These are phyloP conservation scores for Sigmodon hispidus DNA, from an alignment of 2,113 vertebrate species.

Conservation along the genomic window DNA sequence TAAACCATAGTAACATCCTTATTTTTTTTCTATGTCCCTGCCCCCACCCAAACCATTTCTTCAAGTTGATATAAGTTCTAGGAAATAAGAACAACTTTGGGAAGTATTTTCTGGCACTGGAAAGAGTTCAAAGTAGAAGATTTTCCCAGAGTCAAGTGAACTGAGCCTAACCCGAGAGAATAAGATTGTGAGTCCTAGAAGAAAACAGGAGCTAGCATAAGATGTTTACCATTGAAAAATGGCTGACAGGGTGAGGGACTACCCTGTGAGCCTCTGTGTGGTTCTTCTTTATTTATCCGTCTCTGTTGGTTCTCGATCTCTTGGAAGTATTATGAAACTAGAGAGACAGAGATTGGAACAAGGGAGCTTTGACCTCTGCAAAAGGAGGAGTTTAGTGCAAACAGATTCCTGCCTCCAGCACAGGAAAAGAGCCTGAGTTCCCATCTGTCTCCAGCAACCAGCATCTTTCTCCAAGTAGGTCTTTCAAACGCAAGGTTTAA, in stretches of 20 bases:
- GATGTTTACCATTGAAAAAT: background rate
- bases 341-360: background rate
- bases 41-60: background rate
- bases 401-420: slow-evolving; percentile 41
- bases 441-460: slow-evolving; percentile 15
- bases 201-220: background rate
- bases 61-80: background rate
- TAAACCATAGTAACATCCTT: background rate
- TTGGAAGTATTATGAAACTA: background rate
- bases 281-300: background rate
- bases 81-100: background rate
- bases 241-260: background rate
- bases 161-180: background rate
- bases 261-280: background rate
- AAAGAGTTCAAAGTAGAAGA: background rate
- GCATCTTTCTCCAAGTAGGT: background rate
- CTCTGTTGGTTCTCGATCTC: background rate
- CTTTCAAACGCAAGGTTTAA: background rate
- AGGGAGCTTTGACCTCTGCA: background rate
- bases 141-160: background rate
- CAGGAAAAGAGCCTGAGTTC: background rate
- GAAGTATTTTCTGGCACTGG: background rate
- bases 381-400: background rate
- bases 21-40: background rate
- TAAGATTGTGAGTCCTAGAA: background rate